Evolutionary conservation across 2,888 invertebrate genomes (phyloP), one percentile per base, ranked within the genome.

Genomic region (Chymomyza fuscimana): DNA sequence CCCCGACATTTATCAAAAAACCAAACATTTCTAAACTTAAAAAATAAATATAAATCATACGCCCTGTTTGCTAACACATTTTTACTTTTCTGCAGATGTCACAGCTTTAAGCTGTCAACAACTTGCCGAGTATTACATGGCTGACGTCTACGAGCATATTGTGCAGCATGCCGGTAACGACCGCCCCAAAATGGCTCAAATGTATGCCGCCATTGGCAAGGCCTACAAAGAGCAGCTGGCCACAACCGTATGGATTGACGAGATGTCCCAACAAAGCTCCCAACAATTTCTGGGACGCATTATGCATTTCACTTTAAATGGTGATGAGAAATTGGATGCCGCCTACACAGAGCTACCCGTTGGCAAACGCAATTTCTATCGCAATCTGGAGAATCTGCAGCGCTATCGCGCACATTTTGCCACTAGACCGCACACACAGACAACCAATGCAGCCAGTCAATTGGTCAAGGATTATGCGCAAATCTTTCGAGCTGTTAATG

Each of bases 371-470:
- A 91, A 82, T 63, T 91, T 91, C 67, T 91, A 90, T 66, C 83
- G 89, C 29, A 91, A 91, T 65, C 79, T 91, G 16, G 92, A 91
- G 58, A 90, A 89, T 32, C 62, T 87, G 51, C 86, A 88, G n/a
- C 83, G 87, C 36, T 87, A 90, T 40, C 79, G 83, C 7, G 72
- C 77, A 1, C 82, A 82, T 7, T 76, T 81, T 9, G 56, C 19
- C 2, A 25, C 25, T 0, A 25, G 19, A 15, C 19, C 58, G 22
- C 15, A 58, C 0, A 32, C 16, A 4, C 66, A 59, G 3, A 58
- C 65, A 9, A 36, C 68, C 0, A 56, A 56, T 0, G n/a, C 67
- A 1, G 65, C 73, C 0, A 15, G 67, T 4, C 76, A 79, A 59
- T 76, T 81, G 36, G 74, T 87, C 29, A 79, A 80, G 0, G 79